Percentiles rank a stretch among this genome's conserved stretches.
Evolutionary conservation across 2,797 vertebrate genomes (phyloP).

Genomic region (Etheostoma nigrum): DNA sequence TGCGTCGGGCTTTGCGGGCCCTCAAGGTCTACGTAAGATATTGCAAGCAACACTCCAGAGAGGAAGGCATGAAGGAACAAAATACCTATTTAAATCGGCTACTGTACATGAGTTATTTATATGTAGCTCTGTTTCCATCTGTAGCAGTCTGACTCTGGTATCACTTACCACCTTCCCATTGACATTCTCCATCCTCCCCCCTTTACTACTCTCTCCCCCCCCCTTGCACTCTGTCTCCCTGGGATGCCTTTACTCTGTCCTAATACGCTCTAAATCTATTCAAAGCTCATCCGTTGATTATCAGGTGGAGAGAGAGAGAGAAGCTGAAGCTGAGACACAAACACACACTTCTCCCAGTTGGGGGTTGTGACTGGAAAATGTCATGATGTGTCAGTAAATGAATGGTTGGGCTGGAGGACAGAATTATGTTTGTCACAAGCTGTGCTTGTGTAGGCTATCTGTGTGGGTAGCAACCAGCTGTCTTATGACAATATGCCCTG

Average conservation of each 20-base stretch:
- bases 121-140: neutral
- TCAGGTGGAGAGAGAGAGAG: constrained; percentile 53
- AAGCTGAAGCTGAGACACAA: constrained; percentile 8
- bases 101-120: neutral
- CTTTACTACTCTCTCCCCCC: no score
- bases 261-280: constrained; percentile 71
- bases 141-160: no score
- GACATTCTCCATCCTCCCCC: no score
- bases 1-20: no score
- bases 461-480: neutral
- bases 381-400: constrained; percentile 2
- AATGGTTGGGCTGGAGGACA: neutral
- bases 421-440: neutral
- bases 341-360: neutral
- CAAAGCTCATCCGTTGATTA: constrained; percentile 73
- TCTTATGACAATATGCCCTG: neutral
- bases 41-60: neutral
- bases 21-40: neutral
- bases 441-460: neutral
- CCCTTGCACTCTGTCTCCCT: neutral
- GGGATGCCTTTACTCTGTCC: constrained; percentile 14
- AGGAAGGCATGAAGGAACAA: no score
- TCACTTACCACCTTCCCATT: no score
- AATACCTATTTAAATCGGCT: neutral
- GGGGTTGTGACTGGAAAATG: constrained; percentile 10